These are phyloP conservation scores for Protosalanx chinensis DNA, from an alignment of 2,797 vertebrate genomes.

Conservation along the genomic window DNA sequence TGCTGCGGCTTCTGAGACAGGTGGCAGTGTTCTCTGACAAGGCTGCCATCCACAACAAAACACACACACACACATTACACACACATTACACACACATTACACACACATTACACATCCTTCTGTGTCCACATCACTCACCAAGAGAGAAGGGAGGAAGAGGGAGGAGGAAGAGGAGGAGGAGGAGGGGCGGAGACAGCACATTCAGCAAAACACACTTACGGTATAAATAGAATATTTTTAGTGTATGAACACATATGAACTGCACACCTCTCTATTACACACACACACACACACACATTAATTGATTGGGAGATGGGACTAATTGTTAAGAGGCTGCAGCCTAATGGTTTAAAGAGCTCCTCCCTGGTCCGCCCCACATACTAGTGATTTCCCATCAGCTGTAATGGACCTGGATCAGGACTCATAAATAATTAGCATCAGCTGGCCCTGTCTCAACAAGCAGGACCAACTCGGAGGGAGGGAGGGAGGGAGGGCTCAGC, in stretches of 20 bases:
- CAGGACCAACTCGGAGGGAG: not conserved
- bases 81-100: not conserved
- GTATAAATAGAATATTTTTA: not conserved
- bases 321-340: slow-evolving; percentile 53
- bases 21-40: not conserved
- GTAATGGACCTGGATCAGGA: slow-evolving; percentile 72
- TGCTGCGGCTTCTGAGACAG: not conserved
- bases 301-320: slow-evolving; percentile 21
- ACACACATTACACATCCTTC: not conserved
- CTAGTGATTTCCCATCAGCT: slow-evolving; percentile 70
- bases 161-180: not conserved
- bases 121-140: not conserved
- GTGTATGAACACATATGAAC: not conserved
- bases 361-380: slow-evolving; percentile 21
- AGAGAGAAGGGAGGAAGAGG: not conserved
- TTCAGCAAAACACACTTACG: not conserved
- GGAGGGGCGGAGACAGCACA: not conserved
- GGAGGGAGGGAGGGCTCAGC: not conserved
- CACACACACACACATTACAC: no score
- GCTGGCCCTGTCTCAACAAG: slow-evolving; percentile 61
- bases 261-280: not conserved
- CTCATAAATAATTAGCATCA: slow-evolving; percentile 76
- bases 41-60: not conserved
- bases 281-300: slow-evolving; percentile 2
- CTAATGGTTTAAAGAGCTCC: slow-evolving; percentile 44